Percentiles rank a stretch among this genome's conserved stretches.
Evolutionary conservation across 2,888 invertebrate species (phyloP).

Genomic region (Metallyticus violacea): DNA sequence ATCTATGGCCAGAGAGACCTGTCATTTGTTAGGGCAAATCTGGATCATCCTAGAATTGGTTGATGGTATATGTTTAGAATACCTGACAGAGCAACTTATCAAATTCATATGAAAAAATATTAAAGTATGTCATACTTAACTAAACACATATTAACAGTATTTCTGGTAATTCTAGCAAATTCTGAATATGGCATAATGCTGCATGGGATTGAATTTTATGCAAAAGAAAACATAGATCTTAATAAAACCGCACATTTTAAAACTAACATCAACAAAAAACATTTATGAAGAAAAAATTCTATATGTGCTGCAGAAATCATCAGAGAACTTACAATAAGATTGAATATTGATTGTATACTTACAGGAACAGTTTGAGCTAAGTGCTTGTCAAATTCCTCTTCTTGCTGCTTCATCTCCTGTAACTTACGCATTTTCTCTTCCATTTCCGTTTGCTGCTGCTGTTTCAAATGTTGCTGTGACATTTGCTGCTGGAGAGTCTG

Average conservation of each 20-base stretch:
- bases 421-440: slow-evolving; percentile 66
- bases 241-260: background rate
- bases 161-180: no score
- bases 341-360: slow-evolving; percentile 34
- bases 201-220: no score
- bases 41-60: no score
- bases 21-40: no score
- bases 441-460: slow-evolving; percentile 59
- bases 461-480: slow-evolving; percentile 51
- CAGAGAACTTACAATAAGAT: background rate
- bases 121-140: no score
- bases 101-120: no score
- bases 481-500: slow-evolving; percentile 71
- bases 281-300: background rate
- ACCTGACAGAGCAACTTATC: no score
- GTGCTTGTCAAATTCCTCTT: slow-evolving; percentile 73
- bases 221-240: background rate
- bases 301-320: background rate
- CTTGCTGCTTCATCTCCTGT: slow-evolving; percentile 69
- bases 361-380: slow-evolving; percentile 71
- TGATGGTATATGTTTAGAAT: no score
- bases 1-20: no score
- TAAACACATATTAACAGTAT: no score
- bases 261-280: background rate
- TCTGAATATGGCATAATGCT: no score